Evolutionary conservation across 2,888 invertebrate genomes (phyloP), one percentile per base, ranked within the genome.

Genomic region (Theristus sp.): DNA sequence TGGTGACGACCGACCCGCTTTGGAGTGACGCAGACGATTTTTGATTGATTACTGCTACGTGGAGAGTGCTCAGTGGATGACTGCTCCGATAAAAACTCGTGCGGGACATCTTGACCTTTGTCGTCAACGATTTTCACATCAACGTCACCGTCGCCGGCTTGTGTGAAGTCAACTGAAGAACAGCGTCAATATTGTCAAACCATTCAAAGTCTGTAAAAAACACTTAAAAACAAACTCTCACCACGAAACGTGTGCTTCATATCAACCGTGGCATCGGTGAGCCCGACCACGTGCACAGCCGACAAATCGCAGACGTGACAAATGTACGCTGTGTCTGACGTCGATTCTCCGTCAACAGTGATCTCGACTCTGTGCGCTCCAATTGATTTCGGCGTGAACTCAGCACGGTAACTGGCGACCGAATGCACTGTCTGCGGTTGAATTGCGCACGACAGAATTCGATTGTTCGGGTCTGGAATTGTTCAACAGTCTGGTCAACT

Each of bases 11-110:
- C 87, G 1, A 88, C 85, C 49, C 86, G 79, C 0, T 84, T 83
- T 0, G 93, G 93, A 74, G 88, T 87, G 77, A 89, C 91, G 62
- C 86, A 83, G 76, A n/a, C n/a, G n/a, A n/a, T n/a, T n/a, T n/a
- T n/a, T n/a, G n/a, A n/a, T n/a, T n/a, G n/a, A n/a, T n/a, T n/a
- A n/a, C n/a, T n/a, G n/a, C n/a, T n/a, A n/a, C n/a, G n/a, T n/a
- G n/a, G n/a, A n/a, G n/a, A n/a, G n/a, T n/a, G n/a, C n/a, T n/a
- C n/a, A n/a, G n/a, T n/a, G n/a, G n/a, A n/a, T n/a, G n/a, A n/a
- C n/a, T n/a, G n/a, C n/a, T n/a, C n/a, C n/a, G n/a, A n/a, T n/a
- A n/a, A n/a, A n/a, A n/a, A n/a, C n/a, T n/a, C n/a, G n/a, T n/a
- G n/a, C n/a, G n/a, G n/a, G n/a, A n/a, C n/a, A n/a, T n/a, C n/a